These are phyloP conservation scores for Entelurus aequoreus DNA, from an alignment of 2,113 vertebrate species.

Conservation along the genomic window DNA sequence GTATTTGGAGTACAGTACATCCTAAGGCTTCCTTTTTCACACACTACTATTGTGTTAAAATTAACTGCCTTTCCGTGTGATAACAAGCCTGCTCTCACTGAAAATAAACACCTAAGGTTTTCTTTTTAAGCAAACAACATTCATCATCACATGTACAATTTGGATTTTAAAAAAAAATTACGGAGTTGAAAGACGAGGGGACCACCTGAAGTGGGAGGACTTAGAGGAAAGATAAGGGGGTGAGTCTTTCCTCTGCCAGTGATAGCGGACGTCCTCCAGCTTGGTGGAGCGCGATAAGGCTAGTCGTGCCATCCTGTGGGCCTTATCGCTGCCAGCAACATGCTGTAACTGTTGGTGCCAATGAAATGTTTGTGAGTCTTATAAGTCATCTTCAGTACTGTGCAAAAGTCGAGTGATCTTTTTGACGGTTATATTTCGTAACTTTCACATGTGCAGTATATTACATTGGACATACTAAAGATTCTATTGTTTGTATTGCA, in stretches of 20 bases:
- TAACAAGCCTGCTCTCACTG: conserved; percentile 32
- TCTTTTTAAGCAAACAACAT: conserved; percentile 28
- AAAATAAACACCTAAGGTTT: conserved; percentile 42
- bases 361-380: conserved; percentile 1
- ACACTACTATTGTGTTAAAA: conserved; percentile 46
- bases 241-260: conserved; percentile 36
- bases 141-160: not conserved
- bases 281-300: conserved; percentile 54
- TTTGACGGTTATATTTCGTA: too few species aligned
- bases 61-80: conserved; percentile 33
- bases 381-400: too few species aligned
- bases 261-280: conserved; percentile 48
- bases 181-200: conserved; percentile 1
- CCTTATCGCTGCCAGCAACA: conserved; percentile 57
- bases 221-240: conserved; percentile 46
- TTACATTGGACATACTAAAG: too few species aligned
- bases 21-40: conserved; percentile 41
- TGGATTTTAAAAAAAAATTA: too few species aligned
- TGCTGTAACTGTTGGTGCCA: conserved; percentile 45
- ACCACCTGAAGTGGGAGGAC: conserved; percentile 30
- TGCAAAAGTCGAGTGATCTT: too few species aligned
- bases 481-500: too few species aligned
- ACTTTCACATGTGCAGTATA: too few species aligned
- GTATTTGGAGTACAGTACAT: not conserved
- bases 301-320: conserved; percentile 46